Evolutionary conservation across 2,888 invertebrate species (phyloP).

Genomic region (Bombyx huttoni): DNA sequence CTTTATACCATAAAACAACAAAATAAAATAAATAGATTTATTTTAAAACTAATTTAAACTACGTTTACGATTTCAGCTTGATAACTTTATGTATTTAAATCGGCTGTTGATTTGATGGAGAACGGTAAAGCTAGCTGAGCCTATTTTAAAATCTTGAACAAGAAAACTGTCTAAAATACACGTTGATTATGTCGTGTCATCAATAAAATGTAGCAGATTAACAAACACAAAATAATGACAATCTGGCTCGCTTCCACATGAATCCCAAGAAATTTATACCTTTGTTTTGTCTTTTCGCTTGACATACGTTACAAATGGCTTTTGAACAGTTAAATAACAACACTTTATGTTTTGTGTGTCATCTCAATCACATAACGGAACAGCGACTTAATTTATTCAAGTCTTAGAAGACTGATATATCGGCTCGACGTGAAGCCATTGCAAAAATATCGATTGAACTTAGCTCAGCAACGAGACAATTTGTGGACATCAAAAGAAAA

Average conservation of each 20-base stretch:
- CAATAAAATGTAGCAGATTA: not conserved
- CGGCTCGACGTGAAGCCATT: not conserved
- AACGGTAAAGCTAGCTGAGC: no score
- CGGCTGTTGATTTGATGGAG: no score
- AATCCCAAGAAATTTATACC: constrained; percentile 15
- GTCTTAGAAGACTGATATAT: not conserved
- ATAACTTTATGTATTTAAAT: no score
- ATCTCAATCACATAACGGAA: constrained; percentile 9
- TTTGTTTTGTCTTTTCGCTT: constrained; percentile 22
- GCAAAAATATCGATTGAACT: constrained; percentile 7
- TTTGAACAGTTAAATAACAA: constrained; percentile 11
- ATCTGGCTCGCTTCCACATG: constrained; percentile 23
- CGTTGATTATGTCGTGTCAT: not conserved
- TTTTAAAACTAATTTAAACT: no score
- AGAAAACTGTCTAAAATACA: not conserved
- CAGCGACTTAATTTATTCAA: constrained; percentile 11
- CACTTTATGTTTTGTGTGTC: constrained; percentile 11
- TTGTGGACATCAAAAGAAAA: constrained; percentile 12
- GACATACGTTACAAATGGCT: constrained; percentile 18
- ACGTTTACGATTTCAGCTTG: no score
- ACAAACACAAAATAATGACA: constrained; percentile 8
- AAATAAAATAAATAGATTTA: no score
- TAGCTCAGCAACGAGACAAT: not conserved
- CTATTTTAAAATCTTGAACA: not conserved
- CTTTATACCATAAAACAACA: no score